Evolutionary conservation across 2,797 vertebrate genomes (phyloP).

Genomic region (Tolypeutes matacus): DNA sequence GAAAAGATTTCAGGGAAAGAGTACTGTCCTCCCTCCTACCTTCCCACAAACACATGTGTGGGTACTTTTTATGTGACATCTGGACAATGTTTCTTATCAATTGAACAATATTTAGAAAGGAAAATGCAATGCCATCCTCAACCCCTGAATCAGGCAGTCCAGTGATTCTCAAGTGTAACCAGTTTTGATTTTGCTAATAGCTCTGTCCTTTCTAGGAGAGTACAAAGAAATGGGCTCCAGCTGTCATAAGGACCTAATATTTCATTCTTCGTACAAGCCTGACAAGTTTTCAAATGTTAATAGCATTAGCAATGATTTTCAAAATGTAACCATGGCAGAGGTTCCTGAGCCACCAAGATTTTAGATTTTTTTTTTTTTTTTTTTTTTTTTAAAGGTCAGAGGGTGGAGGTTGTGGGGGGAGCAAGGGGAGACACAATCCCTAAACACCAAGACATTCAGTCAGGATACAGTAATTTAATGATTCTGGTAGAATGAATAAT

Average conservation of each 20-base stretch:
- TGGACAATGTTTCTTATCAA: constrained; percentile 1
- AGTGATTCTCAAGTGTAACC: neutral
- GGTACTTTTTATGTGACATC: neutral
- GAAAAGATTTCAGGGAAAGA: neutral
- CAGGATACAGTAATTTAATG: neutral
- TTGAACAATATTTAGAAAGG: neutral
- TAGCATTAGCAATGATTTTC: neutral
- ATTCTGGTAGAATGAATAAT: no score
- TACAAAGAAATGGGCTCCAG: neutral
- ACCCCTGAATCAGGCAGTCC: neutral
- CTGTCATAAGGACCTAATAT: neutral
- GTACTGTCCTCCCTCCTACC: neutral
- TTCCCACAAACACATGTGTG: neutral
- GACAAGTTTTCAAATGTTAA: constrained; percentile 63
- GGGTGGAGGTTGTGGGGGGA: neutral
- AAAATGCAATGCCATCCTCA: neutral
- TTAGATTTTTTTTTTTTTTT: no score
- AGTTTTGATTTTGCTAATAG: constrained; percentile 11
- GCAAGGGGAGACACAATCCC: neutral
- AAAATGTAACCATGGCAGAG: constrained; percentile 4
- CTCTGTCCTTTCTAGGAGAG: constrained; percentile 16
- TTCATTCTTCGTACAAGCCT: constrained; percentile 34
- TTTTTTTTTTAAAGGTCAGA: neutral
- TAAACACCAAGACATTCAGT: neutral
- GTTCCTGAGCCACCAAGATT: neutral